Evolutionary conservation across 2,888 invertebrate species (phyloP).

Genomic region (Galeopsomyia nigrocyanea): DNA sequence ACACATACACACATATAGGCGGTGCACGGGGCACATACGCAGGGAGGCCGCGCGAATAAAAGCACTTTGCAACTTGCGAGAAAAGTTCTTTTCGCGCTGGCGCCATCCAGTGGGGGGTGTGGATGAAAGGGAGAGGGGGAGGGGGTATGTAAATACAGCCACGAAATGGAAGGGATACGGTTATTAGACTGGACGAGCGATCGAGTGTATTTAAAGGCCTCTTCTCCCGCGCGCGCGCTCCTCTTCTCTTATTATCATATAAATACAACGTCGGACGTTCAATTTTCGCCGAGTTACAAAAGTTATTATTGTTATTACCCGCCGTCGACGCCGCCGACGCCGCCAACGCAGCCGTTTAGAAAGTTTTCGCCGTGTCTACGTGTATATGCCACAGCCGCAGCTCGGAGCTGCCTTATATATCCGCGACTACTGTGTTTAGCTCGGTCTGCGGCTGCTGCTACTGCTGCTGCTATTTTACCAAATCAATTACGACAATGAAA

Average conservation of each 20-base stretch:
- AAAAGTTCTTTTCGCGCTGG: too few species aligned
- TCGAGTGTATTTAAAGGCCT: conserved; percentile 61
- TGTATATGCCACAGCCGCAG: too few species aligned
- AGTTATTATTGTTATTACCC: conserved; percentile 69
- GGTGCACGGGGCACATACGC: neutral
- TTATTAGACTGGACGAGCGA: conserved; percentile 52
- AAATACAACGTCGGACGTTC: conserved; percentile 68
- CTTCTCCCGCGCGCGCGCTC: neutral
- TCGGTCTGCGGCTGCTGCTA: too few species aligned
- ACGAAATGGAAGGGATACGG: conserved; percentile 53
- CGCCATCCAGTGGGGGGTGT: neutral
- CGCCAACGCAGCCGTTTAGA: too few species aligned
- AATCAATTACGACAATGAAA: too few species aligned
- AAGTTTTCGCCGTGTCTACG: too few species aligned
- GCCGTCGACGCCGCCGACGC: conserved; percentile 39
- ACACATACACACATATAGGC: neutral
- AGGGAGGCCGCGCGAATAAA: neutral
- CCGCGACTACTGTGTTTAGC: too few species aligned
- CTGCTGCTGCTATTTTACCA: too few species aligned
- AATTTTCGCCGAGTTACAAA: conserved; percentile 68
- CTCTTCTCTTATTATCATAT: conserved; percentile 60
- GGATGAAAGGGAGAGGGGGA: neutral
- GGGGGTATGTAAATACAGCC: conserved; percentile 57
- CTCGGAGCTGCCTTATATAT: too few species aligned
- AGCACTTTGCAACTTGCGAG: too few species aligned